A percentile compares a stretch with the other conserved stretches of the same genome.
These are phyloP conservation scores for Cinara cedri DNA, from an alignment of 2,888 invertebrate species.

Conservation along the genomic window DNA sequence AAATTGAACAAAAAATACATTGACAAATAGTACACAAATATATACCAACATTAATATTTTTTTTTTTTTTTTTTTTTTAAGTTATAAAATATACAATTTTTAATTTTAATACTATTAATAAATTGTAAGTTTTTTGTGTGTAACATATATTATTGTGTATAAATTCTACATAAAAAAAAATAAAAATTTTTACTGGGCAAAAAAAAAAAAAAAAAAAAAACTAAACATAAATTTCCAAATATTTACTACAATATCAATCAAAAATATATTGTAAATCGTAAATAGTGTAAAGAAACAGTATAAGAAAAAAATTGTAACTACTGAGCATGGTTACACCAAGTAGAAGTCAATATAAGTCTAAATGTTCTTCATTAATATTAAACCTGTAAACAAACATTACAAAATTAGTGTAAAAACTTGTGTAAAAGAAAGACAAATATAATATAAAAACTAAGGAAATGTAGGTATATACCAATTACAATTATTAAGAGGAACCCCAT, in stretches of 20 bases:
- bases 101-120: slow-evolving; percentile 31
- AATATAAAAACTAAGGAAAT: too few species aligned
- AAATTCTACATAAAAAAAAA: slow-evolving; percentile 25
- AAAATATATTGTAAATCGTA: slow-evolving; percentile 11
- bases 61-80: not conserved
- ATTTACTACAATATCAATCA: slow-evolving; percentile 26
- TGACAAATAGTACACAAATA: slow-evolving; percentile 18
- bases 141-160: slow-evolving; percentile 19
- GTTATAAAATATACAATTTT: slow-evolving; percentile 5
- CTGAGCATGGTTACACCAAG: slow-evolving; percentile 26
- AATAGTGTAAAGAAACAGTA: slow-evolving; percentile 23
- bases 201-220: not conserved
- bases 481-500: too few species aligned
- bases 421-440: too few species aligned
- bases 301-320: slow-evolving; percentile 40
- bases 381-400: slow-evolving; percentile 26
- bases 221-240: not conserved
- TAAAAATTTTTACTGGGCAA: not conserved
- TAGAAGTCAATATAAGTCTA: slow-evolving; percentile 9
- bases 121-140: slow-evolving; percentile 6
- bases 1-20: slow-evolving; percentile 27
- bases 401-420: not conserved
- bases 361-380: slow-evolving; percentile 35
- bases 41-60: slow-evolving; percentile 20
- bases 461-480: not conserved